Evolutionary conservation across 2,888 invertebrate genomes (phyloP).

Genomic region (Deilephila elpenor): DNA sequence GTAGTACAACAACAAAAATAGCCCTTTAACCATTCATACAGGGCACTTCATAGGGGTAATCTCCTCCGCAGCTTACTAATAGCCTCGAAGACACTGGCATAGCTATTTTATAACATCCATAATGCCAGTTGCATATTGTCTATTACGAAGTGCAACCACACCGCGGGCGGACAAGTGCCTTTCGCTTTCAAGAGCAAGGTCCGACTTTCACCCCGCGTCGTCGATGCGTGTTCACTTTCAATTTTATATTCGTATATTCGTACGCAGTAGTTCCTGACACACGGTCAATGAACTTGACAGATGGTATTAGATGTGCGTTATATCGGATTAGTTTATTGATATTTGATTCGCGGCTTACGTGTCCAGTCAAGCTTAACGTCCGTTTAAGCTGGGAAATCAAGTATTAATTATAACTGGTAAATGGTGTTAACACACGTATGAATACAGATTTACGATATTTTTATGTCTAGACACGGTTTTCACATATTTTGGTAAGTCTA

Average conservation of each 20-base stretch:
- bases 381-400: background rate
- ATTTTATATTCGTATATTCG: slow-evolving; percentile 40
- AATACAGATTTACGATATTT: too few relatives aligned
- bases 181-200: slow-evolving; percentile 70
- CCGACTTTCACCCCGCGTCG: slow-evolving; percentile 53
- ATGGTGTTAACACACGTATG: background rate
- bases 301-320: background rate
- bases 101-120: background rate
- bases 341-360: background rate
- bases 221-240: slow-evolving; percentile 49
- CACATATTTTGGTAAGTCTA: too few relatives aligned
- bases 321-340: slow-evolving; percentile 13
- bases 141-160: slow-evolving; percentile 16
- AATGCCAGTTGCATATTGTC: slow-evolving; percentile 10
- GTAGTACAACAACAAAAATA: too few relatives aligned
- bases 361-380: background rate
- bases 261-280: slow-evolving; percentile 28
- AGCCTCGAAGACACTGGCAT: too few relatives aligned
- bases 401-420: background rate
- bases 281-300: slow-evolving; percentile 13
- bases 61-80: too few relatives aligned
- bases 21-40: too few relatives aligned
- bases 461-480: too few relatives aligned
- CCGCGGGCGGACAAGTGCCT: slow-evolving; percentile 41
- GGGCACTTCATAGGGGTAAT: too few relatives aligned